Evolutionary conservation across 2,888 invertebrate genomes (phyloP).

Genomic region (Oligia fasciuncula): DNA sequence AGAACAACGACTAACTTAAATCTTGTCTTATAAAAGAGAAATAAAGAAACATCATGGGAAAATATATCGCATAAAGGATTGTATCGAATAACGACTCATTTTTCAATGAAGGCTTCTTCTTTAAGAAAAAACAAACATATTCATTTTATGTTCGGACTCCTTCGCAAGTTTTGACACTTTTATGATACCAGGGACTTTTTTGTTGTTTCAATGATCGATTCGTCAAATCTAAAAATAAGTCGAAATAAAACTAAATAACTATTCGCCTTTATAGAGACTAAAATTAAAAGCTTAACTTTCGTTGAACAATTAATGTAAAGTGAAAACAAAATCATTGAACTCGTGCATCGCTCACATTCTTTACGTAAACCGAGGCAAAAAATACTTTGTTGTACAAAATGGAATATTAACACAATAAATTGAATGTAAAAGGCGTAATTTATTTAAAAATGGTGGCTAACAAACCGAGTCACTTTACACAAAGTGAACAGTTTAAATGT

Average conservation of each 20-base stretch:
- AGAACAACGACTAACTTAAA: constrained; percentile 53
- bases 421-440: constrained; percentile 29
- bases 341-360: constrained; percentile 38
- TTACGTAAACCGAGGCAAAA: constrained; percentile 28
- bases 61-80: constrained; percentile 29
- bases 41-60: constrained; percentile 57
- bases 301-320: constrained; percentile 24
- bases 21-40: constrained; percentile 56
- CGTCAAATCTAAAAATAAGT: background rate
- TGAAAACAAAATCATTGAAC: constrained; percentile 45
- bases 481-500: constrained; percentile 12
- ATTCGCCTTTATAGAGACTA: constrained; percentile 8
- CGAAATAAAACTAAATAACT: constrained; percentile 7
- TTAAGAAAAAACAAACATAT: background rate
- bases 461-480: constrained; percentile 5
- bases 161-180: constrained; percentile 5
- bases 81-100: constrained; percentile 42
- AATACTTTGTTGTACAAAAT: constrained; percentile 26
- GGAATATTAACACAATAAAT: constrained; percentile 37
- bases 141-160: background rate
- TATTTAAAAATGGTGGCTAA: constrained; percentile 7
- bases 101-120: background rate
- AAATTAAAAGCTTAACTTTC: constrained; percentile 24
- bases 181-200: background rate
- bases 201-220: background rate